These are phyloP conservation scores for Ametastegia equiseti DNA, from an alignment of 2,888 invertebrate species.

Conservation along the genomic window DNA sequence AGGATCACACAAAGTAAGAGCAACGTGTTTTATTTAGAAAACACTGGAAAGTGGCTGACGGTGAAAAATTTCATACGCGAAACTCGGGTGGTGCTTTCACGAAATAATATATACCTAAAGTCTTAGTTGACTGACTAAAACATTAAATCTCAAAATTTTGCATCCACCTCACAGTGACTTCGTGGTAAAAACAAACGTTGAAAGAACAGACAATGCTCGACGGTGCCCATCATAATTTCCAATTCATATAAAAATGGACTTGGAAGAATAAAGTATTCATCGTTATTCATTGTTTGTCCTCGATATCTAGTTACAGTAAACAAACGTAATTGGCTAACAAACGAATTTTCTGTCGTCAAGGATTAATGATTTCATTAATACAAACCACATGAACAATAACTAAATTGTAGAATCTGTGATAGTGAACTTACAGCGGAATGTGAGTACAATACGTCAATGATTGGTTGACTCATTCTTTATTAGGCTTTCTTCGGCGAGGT, in stretches of 20 bases:
- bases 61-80: not conserved
- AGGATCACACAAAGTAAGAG: slow-evolving; percentile 7
- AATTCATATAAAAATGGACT: not conserved
- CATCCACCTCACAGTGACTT: not conserved
- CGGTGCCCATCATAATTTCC: not conserved
- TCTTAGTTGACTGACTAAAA: slow-evolving; percentile 13
- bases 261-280: not conserved
- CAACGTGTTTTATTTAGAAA: not conserved
- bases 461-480: slow-evolving; percentile 67
- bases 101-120: not conserved
- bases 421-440: slow-evolving; percentile 44
- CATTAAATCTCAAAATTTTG: not conserved
- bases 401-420: slow-evolving; percentile 21
- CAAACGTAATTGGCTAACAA: not conserved
- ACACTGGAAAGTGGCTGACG: slow-evolving; percentile 18
- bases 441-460: slow-evolving; percentile 56
- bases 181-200: too few relatives aligned
- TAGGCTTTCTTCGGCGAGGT: slow-evolving; percentile 74
- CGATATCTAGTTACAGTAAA: not conserved
- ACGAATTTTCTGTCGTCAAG: slow-evolving; percentile 3
- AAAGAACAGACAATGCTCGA: too few relatives aligned
- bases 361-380: slow-evolving; percentile 16
- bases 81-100: not conserved
- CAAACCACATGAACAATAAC: not conserved
- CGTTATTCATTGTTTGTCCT: not conserved